Conservation (phyloP, 2,113 vertebrate genomes). For the Tricholaema leucomelas region DNA sequence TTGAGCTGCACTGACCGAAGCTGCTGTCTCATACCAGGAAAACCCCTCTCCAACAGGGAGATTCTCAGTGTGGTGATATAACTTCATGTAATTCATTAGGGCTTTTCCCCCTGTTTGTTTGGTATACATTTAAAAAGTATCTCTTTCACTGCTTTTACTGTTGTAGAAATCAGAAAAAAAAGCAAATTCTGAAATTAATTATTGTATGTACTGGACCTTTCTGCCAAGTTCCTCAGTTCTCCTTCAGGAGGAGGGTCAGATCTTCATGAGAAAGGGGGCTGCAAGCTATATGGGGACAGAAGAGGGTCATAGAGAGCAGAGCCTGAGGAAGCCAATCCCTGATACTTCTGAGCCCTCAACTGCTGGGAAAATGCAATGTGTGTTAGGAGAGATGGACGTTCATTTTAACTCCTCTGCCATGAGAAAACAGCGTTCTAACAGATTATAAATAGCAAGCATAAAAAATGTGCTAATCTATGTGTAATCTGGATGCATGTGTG, state of each 20-base stretch:
- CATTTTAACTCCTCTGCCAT: neutral
- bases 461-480: neutral
- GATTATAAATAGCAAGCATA: neutral
- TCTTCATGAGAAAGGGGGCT: neutral
- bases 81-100: neutral
- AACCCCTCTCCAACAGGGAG: neutral
- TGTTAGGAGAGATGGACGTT: neutral
- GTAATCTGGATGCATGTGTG: neutral
- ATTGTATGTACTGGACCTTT: neutral
- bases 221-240: neutral
- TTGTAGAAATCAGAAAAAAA: neutral
- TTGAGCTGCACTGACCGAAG: neutral
- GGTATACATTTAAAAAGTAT: neutral
- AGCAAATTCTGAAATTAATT: neutral
- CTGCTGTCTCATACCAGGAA: neutral
- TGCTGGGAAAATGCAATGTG: fast-evolving
- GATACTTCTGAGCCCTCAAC: neutral
- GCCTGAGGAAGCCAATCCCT: neutral
- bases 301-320: neutral
- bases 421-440: neutral
- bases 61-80: neutral
- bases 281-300: neutral
- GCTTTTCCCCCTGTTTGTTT: fast-evolving
- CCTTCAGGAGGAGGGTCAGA: neutral
- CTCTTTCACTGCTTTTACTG: neutral